These are phyloP conservation scores for Lepidurus arcticus DNA, from an alignment of 1,140 invertebrate genomes.

Conservation along the genomic window DNA sequence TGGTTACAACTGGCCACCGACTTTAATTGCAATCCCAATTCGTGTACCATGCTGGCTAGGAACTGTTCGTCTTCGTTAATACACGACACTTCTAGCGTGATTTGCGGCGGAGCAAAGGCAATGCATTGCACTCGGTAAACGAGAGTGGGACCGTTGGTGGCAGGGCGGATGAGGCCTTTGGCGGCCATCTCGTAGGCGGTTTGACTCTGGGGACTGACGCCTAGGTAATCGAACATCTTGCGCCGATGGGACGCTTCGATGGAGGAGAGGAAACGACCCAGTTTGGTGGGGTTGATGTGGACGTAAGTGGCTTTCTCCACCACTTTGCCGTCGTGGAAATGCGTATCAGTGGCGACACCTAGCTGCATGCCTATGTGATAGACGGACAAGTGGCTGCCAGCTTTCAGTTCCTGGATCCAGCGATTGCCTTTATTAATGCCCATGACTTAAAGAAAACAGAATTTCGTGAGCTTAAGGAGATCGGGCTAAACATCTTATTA, in stretches of 20 bases:
- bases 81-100: constrained; percentile 81
- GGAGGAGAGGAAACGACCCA: constrained; percentile 65
- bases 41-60: constrained; percentile 64
- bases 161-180: constrained; percentile 69
- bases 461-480: neutral
- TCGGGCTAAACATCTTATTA: neutral
- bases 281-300: constrained; percentile 57
- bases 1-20: constrained; percentile 70
- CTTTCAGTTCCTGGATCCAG: constrained; percentile 51
- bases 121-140: constrained; percentile 82
- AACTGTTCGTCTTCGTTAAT: constrained; percentile 76
- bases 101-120: constrained; percentile 71
- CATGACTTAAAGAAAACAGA: constrained; percentile 49
- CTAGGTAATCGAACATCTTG: constrained; percentile 69
- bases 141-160: constrained; percentile 60
- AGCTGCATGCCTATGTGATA: constrained; percentile 72
- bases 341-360: constrained; percentile 69
- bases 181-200: constrained; percentile 79
- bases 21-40: constrained; percentile 70
- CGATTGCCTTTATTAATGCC: constrained; percentile 62
- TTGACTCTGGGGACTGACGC: constrained; percentile 74
- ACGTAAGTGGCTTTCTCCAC: constrained; percentile 63
- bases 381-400: constrained; percentile 54
- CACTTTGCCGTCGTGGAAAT: constrained; percentile 64
- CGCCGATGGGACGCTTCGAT: constrained; percentile 76